Base-by-base conservation (phyloP, 2,113 vertebrate species). In the Lipotes vexillifer region DNA sequence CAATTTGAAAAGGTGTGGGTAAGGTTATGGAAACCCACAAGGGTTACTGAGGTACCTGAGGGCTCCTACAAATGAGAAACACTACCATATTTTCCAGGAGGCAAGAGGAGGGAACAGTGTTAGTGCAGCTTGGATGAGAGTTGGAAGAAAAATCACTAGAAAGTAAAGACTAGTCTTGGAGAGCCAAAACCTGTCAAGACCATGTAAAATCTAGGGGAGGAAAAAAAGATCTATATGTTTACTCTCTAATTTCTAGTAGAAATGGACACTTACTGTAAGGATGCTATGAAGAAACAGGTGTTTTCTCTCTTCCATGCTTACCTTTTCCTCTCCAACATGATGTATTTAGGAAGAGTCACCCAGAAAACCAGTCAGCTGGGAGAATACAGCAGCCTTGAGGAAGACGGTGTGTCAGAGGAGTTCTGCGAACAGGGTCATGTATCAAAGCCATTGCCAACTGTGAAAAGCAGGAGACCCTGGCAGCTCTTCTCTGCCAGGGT, bases 391-490 rank as follows among this genome's bases (percentile, higher is more conserved):
- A 49, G 14, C 7, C 6, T 23, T 55, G 15, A 55, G 25, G 13
- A n/a, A 11, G 31, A 61, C 11, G 8, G 17, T 15, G 17, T 61
- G 25, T 9, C 23, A 29, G 2, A 75, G 36, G 5, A 38, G 4
- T 25, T 86, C 6, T 36, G 31, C 8, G 0, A 38, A 44, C 21
- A 63, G 9, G 59, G 20, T 5, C 1, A 11, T n/a, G 0, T 29
- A 17, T 7, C 20, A 49, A 38, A 89, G 25, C 10, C 7, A 25
- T 49, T 49, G 38, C 10, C 27, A 27, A 21, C 7, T 29, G 2
- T 8, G 8, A 31, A 44, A 7, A 23, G 13, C 5, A 21, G 14
- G 23, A 36, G 14, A 1, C 12, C 12, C 29, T 65, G 61, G 2
- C 36, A 71, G 23, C 11, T 63, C 17, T 0, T 18, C 10, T 78